Conservation (phyloP, 2,797 vertebrate species). For the Neosalanx taihuensis region DNA sequence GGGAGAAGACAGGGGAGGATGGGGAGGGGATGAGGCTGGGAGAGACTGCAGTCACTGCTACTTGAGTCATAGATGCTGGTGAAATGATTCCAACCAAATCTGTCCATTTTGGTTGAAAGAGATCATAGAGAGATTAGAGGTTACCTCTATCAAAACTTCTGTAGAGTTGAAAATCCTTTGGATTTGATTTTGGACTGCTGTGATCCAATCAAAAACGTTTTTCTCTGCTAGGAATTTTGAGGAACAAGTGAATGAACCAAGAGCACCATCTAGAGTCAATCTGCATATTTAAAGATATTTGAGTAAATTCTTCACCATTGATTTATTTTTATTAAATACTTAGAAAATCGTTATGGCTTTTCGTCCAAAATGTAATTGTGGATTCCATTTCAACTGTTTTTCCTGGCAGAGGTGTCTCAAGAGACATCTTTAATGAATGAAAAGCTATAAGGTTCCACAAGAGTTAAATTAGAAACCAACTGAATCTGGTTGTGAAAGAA, state of each 20-base stretch:
- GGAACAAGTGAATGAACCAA: conserved; percentile 18
- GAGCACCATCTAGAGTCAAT: conserved; percentile 45
- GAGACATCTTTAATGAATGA: neutral
- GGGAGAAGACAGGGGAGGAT: no score
- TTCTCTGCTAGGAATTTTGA: neutral
- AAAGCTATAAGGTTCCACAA: neutral
- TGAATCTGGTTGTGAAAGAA: neutral
- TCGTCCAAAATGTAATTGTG: neutral
- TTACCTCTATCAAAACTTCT: neutral
- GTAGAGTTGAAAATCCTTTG: neutral
- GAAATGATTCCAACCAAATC: neutral
- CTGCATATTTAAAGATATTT: neutral
- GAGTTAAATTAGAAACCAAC: conserved; percentile 14
- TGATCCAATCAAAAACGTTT: neutral
- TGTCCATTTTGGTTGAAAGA: neutral
- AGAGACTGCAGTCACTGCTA: neutral
- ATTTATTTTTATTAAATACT: conserved; percentile 11
- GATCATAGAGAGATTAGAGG: neutral
- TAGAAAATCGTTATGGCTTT: neutral
- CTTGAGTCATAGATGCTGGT: neutral
- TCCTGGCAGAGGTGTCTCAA: neutral
- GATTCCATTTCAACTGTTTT: neutral
- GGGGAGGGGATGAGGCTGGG: neutral
- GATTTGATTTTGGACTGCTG: neutral
- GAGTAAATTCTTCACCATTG: neutral